Percentiles rank a stretch among this genome's conserved stretches.
Evolutionary conservation across 2,797 vertebrate genomes (phyloP).

Genomic region (Cossypha caffra): DNA sequence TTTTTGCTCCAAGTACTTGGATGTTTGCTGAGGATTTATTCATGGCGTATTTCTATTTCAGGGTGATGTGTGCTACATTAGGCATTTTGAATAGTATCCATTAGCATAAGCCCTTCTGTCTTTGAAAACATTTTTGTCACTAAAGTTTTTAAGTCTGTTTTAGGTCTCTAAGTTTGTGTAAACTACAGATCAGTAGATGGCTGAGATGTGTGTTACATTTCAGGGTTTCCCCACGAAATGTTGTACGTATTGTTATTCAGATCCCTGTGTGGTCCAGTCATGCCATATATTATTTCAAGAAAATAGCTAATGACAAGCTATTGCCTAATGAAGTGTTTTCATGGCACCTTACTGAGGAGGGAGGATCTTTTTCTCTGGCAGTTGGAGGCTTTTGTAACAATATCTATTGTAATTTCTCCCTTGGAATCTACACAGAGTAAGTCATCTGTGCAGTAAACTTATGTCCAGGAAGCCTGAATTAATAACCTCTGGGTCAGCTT

Average conservation of each 20-base stretch:
- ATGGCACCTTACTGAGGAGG: conserved; percentile 26
- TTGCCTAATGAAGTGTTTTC: conserved; percentile 37
- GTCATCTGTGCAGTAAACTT: conserved; percentile 10
- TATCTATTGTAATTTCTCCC: conserved; percentile 11
- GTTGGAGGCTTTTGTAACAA: not conserved
- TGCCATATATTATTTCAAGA: not conserved
- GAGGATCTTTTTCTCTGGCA: conserved; percentile 13
- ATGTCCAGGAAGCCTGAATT: not conserved
- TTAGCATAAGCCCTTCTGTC: not conserved
- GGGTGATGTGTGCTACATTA: not conserved
- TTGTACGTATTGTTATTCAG: not conserved
- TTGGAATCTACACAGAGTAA: conserved; percentile 2
- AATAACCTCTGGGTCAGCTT: conserved; percentile 28
- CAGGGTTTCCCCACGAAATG: not conserved
- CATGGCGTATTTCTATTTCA: not conserved
- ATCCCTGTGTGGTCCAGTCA: conserved; percentile 44
- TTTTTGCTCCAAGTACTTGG: not conserved
- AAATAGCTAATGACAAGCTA: conserved; percentile 24
- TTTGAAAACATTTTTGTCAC: conserved; percentile 13
- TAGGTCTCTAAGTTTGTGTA: conserved; percentile 39
- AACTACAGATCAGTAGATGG: conserved; percentile 15
- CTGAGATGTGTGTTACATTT: not conserved
- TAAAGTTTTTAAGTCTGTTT: not conserved
- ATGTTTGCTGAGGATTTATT: conserved; percentile 6
- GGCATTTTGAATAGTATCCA: not conserved